phyloP scores from a whole-genome alignment of 30 jellyfish, hydroid and myxozoan genomes.

The Turritopsis rubra region DNA sequence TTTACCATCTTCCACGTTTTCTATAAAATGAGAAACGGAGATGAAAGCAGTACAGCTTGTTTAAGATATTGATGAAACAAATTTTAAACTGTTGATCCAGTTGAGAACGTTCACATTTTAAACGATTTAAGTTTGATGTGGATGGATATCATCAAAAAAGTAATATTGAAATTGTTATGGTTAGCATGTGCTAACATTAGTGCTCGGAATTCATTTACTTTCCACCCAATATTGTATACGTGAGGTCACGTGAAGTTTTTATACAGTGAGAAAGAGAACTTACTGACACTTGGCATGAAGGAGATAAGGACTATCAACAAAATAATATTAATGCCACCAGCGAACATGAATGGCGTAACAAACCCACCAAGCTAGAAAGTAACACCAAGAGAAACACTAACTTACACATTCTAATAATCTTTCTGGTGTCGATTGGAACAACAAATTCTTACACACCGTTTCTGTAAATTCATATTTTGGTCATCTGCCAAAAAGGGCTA shows the following conservation, averaged over 20 bases:
- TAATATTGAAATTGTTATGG: too few species aligned
- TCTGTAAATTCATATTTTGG: too few species aligned
- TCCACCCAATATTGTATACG: background rate
- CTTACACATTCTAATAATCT: background rate
- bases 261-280: background rate
- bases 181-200: too few species aligned
- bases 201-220: too few species aligned
- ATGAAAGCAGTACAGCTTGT: background rate
- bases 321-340: background rate
- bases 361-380: background rate
- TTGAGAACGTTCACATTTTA: too few species aligned
- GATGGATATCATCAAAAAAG: too few species aligned
- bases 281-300: background rate
- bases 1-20: background rate
- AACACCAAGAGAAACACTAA: background rate
- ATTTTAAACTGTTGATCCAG: too few species aligned
- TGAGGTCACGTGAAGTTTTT: background rate
- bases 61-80: too few species aligned
- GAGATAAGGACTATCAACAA: background rate
- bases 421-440: too few species aligned
- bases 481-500: too few species aligned
- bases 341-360: background rate
- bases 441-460: background rate
- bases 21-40: background rate
- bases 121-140: too few species aligned